These are phyloP conservation scores for Eulithis testata DNA, from an alignment of 2,888 invertebrate genomes.

Conservation along the genomic window DNA sequence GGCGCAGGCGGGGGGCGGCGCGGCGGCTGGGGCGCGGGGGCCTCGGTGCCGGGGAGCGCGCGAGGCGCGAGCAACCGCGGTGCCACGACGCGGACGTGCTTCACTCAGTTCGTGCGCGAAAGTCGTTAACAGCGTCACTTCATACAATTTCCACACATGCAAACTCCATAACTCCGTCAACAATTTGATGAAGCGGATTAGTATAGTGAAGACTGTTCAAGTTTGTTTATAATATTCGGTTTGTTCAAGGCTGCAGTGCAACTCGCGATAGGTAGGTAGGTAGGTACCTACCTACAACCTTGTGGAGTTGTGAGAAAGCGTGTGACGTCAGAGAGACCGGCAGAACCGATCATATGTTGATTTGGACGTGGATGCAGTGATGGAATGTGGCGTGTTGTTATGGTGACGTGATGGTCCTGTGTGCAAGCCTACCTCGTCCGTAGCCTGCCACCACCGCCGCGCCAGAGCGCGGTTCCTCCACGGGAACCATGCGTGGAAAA, in stretches of 20 bases:
- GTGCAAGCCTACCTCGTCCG: conserved; percentile 67
- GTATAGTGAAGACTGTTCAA: conserved; percentile 51
- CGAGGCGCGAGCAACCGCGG: conserved; percentile 43
- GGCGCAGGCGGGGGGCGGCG: conserved; percentile 49
- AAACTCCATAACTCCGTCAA: conserved; percentile 59
- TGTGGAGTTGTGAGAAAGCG: conserved; percentile 77
- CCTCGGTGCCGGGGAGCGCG: conserved; percentile 46
- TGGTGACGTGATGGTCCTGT: conserved; percentile 78
- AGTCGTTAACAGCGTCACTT: conserved; percentile 81
- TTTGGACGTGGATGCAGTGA: conserved; percentile 81
- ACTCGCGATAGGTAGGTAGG: too few species aligned
- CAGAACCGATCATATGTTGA: conserved; percentile 79
- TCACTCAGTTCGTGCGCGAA: conserved; percentile 84
- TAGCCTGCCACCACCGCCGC: conserved; percentile 67
- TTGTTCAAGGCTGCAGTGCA: conserved; percentile 51
- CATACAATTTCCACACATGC: conserved; percentile 76
- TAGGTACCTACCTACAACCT: conserved; percentile 50
- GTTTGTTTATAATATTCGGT: conserved; percentile 51
- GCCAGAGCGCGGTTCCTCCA: conserved; percentile 71
- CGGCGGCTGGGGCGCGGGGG: conserved; percentile 40
- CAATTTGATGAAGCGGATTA: conserved; percentile 62
- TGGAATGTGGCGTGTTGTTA: conserved; percentile 81
- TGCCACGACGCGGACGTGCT: conserved; percentile 82
- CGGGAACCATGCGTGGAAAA: conserved; percentile 87
- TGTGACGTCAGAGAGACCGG: conserved; percentile 81